These are phyloP conservation scores for Oreonectes daqikongensis DNA, from an alignment of 2,797 vertebrate genomes.

Conservation along the genomic window DNA sequence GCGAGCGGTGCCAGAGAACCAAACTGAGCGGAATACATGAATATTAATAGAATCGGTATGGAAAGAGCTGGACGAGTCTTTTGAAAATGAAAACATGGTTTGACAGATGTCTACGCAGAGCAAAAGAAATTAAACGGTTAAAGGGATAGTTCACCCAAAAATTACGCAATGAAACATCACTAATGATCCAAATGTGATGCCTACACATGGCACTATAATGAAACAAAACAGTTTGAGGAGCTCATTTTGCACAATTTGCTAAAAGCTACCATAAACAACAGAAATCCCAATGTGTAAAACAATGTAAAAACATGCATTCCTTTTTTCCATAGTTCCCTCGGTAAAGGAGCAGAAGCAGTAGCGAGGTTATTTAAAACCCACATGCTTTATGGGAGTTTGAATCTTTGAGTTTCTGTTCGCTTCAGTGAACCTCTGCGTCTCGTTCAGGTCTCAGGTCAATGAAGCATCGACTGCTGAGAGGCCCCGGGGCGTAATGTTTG, in stretches of 20 bases:
- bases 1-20: no score
- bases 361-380: conserved; percentile 14
- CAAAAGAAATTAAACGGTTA: no score
- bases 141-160: no score
- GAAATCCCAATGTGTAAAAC: not conserved
- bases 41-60: no score
- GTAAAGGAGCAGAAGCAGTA: conserved; percentile 8
- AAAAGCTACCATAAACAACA: not conserved
- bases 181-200: not conserved
- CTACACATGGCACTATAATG: not conserved
- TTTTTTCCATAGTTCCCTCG: conserved; percentile 11
- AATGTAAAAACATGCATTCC: not conserved
- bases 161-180: conserved; percentile 8
- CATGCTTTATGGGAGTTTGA: conserved; percentile 14
- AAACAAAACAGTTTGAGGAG: not conserved
- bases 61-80: no score
- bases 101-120: no score
- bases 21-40: no score
- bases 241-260: not conserved
- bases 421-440: conserved; percentile 31
- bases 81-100: no score
- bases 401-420: conserved; percentile 41
- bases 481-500: conserved; percentile 37
- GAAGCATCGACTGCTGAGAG: conserved; percentile 52
- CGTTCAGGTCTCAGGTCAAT: conserved; percentile 52